phyloP scores from a whole-genome alignment of 1,140 invertebrate species.

The Nomia melanderi region DNA sequence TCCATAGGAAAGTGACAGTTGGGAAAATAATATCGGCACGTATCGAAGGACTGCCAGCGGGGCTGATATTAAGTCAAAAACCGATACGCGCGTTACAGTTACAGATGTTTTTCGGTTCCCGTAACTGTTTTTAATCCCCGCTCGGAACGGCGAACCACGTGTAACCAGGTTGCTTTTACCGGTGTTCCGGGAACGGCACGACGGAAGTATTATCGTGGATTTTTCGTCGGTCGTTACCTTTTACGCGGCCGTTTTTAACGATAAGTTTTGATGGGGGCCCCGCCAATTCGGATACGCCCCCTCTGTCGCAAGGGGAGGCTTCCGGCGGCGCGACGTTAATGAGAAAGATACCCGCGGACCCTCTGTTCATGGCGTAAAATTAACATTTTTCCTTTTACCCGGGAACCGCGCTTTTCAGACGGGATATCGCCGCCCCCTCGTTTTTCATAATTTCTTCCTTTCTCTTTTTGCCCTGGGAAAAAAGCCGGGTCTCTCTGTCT shows the following conservation, averaged over 20 bases:
- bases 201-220: neutral
- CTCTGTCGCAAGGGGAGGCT: neutral
- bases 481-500: too few species aligned
- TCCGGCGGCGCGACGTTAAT: neutral
- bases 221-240: neutral
- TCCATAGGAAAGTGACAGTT: too few species aligned
- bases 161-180: too few species aligned
- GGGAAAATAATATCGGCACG: too few species aligned
- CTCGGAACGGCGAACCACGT: too few species aligned
- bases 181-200: neutral
- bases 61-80: too few species aligned
- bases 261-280: slow-evolving; percentile 25
- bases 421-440: neutral
- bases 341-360: neutral
- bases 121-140: too few species aligned
- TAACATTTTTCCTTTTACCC: slow-evolving; percentile 12
- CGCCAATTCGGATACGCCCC: neutral
- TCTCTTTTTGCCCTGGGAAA: too few species aligned
- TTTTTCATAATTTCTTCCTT: too few species aligned
- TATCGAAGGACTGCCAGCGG: too few species aligned
- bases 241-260: slow-evolving; percentile 3
- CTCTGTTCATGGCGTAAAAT: slow-evolving; percentile 18
- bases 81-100: too few species aligned
- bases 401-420: neutral
- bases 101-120: too few species aligned